Evolutionary conservation across 2,113 vertebrate genomes (phyloP).

Genomic region (Channa argus): DNA sequence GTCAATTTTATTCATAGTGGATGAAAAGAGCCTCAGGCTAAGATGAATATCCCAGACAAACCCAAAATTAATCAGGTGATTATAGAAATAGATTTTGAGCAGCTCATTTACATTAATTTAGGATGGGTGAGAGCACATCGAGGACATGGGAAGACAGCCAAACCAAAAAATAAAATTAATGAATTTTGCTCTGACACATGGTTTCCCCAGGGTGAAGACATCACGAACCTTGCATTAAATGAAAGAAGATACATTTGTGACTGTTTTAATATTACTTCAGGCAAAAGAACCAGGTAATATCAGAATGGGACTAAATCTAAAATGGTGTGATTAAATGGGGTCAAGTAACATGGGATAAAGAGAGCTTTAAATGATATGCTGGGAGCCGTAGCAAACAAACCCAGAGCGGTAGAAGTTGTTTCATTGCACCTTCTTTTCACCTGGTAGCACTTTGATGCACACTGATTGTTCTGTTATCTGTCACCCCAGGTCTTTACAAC

Average conservation of each 20-base stretch:
- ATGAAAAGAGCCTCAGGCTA: constrained; percentile 32
- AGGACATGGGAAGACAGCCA: constrained; percentile 33
- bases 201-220: constrained; percentile 32
- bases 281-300: constrained; percentile 1
- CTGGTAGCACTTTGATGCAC: neutral
- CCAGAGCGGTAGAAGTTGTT: too few species aligned
- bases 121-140: constrained; percentile 47
- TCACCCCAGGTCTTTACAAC: constrained; percentile 17
- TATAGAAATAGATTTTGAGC: constrained; percentile 46
- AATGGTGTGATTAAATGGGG: too few species aligned
- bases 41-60: constrained; percentile 50
- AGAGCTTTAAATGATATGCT: too few species aligned
- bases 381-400: too few species aligned
- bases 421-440: too few species aligned
- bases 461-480: constrained; percentile 18
- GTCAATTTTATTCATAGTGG: constrained; percentile 56
- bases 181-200: constrained; percentile 26
- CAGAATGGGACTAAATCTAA: neutral
- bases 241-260: constrained; percentile 35
- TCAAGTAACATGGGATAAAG: too few species aligned
- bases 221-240: constrained; percentile 35
- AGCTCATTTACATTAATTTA: constrained; percentile 59
- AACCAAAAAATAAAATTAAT: constrained; percentile 10
- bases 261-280: constrained; percentile 34
- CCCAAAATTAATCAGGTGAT: constrained; percentile 61